Base-by-base conservation (phyloP, 2,888 invertebrate species). In the Drosophila anomelani region DNA sequence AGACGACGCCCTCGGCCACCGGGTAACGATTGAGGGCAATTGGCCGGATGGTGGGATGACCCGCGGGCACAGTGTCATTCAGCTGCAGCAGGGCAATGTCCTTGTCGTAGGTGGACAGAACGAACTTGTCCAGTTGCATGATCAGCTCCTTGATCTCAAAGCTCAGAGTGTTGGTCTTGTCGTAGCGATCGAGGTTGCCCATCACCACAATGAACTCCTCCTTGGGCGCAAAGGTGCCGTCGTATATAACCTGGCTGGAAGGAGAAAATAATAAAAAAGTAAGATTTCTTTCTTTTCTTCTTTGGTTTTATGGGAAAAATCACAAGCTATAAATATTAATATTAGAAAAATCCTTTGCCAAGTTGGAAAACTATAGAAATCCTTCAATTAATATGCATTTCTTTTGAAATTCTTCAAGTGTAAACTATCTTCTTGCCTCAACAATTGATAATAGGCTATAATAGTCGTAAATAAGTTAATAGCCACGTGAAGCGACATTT, bases 131-230 rank as follows among this genome's bases (percentile, higher is more conserved):
- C 51, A 90, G 20, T 23, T 72, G 73, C 44, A 88, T n/a, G 9
- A 88, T 55, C 13, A 85, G 62, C 20, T 85, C 71, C 2, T 59
- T 75, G 13, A 92, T 78, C 32, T 85, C 75, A 29, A 83, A 91
- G 7, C 78, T 76, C 6, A 92, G 36, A 0, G 91, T 90, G 43
- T 91, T 78, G 36, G 76, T 76, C 2, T 23, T 17, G 4, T 88
- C 72, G 53, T 81, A 91, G 10, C 92, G 91, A 77, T 92, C 82
- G 36, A 92, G 41, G 39, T 88, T 92, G 32, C 92, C 92, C 91
- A 92, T 84, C 2, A 92, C 92, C 15, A 89, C 85, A 15, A 90
- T 86, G 53, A 91, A 83, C 13, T 77, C 61, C n/a, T 81, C 67
- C 34, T 80, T 82, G 36, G 75, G 58, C 39, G 77, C 2, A 39